Conservation (phyloP, 2,113 vertebrate species). For the Ariopsis seemanni region DNA sequence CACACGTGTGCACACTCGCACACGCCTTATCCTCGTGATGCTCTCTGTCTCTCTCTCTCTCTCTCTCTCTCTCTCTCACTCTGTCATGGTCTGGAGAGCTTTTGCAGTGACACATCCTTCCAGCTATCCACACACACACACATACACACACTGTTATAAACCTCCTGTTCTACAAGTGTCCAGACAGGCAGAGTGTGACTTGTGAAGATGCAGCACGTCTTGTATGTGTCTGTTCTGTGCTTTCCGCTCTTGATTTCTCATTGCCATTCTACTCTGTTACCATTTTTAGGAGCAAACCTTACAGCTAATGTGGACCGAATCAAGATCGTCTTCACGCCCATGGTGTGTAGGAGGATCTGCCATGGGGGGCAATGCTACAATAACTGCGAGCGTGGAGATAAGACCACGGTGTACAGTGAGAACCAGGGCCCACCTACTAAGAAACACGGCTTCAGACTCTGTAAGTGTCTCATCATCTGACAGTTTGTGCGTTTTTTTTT, state of each 20-base stretch:
- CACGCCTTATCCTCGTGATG: constrained; percentile 58
- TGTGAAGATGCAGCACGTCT: constrained; percentile 67
- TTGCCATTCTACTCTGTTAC: constrained; percentile 57
- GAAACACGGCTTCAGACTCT: constrained; percentile 75
- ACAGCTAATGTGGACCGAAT: constrained; percentile 74
- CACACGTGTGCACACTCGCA: constrained; percentile 44
- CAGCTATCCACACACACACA: constrained; percentile 58
- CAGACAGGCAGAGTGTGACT: constrained; percentile 57
- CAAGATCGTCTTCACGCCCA: constrained; percentile 80
- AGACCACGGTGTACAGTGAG: constrained; percentile 77
- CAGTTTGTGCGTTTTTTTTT: neutral
- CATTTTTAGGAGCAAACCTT: constrained; percentile 74
- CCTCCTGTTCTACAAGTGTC: constrained; percentile 57
- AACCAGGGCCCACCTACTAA: constrained; percentile 63
- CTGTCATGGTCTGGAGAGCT: constrained; percentile 49
- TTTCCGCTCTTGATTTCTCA: constrained; percentile 62
- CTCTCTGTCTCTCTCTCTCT: constrained; percentile 43
- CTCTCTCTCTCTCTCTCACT: constrained; percentile 39
- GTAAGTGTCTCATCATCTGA: constrained; percentile 62
- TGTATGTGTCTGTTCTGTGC: constrained; percentile 45
- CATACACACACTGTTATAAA: constrained; percentile 65
- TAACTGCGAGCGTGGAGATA: constrained; percentile 76
- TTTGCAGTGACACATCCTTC: constrained; percentile 63
- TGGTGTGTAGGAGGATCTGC: constrained; percentile 73
- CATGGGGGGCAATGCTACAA: constrained; percentile 71